Evolutionary conservation across 2,113 vertebrate species (phyloP).

Genomic region (Brienomyrus longianalis): DNA sequence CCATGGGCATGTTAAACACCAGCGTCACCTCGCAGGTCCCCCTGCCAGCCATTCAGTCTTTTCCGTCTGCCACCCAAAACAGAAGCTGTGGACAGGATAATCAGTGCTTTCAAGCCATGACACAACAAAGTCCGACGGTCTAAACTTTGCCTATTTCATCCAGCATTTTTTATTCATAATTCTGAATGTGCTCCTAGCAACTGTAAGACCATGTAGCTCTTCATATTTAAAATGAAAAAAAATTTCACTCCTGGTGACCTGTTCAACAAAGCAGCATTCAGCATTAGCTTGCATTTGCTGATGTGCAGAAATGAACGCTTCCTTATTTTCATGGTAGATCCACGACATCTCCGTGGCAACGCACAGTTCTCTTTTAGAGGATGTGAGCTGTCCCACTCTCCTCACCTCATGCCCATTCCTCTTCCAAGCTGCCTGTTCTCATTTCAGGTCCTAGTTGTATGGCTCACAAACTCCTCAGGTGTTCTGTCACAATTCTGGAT

Average conservation of each 20-base stretch:
- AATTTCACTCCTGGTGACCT: background rate
- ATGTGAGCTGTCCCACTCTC: background rate
- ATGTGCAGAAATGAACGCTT: background rate
- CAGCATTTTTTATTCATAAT: background rate
- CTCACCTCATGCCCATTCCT: background rate
- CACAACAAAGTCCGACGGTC: background rate
- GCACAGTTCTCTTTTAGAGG: background rate
- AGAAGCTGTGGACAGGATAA: background rate
- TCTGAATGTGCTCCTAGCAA: background rate
- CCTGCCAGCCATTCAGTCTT: background rate
- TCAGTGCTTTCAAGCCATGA: background rate
- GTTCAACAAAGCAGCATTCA: background rate
- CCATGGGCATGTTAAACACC: slow-evolving; percentile 25
- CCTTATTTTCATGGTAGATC: background rate
- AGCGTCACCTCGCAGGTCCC: background rate
- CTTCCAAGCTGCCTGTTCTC: background rate
- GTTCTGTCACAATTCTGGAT: background rate
- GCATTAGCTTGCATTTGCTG: background rate
- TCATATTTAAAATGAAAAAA: background rate
- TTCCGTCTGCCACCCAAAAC: slow-evolving; percentile 1
- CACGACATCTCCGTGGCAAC: background rate
- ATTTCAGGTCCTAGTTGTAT: background rate
- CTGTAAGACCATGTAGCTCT: background rate
- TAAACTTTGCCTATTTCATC: background rate
- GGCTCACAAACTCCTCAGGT: background rate